Conservation (phyloP, 2,797 vertebrate species). For the Channallabes apus region DNA sequence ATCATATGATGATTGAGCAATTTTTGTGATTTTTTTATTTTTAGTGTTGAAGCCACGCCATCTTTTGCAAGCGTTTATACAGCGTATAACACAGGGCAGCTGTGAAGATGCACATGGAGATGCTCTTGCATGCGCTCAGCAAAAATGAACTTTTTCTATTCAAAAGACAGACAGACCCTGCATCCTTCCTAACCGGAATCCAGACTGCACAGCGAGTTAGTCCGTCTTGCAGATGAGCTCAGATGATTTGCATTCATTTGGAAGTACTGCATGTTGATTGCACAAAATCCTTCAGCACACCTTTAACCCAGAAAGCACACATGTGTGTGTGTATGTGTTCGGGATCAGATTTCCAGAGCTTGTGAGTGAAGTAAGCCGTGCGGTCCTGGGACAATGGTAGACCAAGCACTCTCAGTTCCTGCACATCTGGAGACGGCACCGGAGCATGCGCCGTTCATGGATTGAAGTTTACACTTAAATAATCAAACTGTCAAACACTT, state of each 20-base stretch:
- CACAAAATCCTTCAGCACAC: constrained; percentile 12
- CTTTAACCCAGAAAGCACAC: constrained; percentile 5
- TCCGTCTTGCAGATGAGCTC: neutral
- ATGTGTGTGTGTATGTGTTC: neutral
- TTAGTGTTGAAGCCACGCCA: neutral
- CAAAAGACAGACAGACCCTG: neutral
- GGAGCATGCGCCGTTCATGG: constrained; percentile 61
- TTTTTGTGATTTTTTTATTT: neutral
- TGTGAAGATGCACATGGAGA: neutral
- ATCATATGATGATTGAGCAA: neutral
- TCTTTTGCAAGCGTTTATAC: neutral
- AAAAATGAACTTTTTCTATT: neutral
- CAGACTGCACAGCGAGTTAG: neutral
- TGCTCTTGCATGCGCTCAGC: neutral
- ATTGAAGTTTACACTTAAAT: constrained; percentile 65
- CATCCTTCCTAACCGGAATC: neutral
- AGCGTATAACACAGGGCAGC: neutral
- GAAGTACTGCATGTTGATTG: constrained; percentile 15
- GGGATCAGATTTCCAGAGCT: constrained; percentile 7
- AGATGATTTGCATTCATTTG: constrained; percentile 15
- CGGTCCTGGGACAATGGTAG: constrained; percentile 40
- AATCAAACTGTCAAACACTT: constrained; percentile 69
- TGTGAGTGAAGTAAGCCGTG: constrained; percentile 17
- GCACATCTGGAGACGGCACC: constrained; percentile 35
- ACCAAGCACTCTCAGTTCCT: constrained; percentile 28